Percentiles rank a stretch among this genome's conserved stretches.
phyloP scores from a whole-genome alignment of 30 jellyfish, hydroid and myxozoan species.

The Cassiopea xamachana region DNA sequence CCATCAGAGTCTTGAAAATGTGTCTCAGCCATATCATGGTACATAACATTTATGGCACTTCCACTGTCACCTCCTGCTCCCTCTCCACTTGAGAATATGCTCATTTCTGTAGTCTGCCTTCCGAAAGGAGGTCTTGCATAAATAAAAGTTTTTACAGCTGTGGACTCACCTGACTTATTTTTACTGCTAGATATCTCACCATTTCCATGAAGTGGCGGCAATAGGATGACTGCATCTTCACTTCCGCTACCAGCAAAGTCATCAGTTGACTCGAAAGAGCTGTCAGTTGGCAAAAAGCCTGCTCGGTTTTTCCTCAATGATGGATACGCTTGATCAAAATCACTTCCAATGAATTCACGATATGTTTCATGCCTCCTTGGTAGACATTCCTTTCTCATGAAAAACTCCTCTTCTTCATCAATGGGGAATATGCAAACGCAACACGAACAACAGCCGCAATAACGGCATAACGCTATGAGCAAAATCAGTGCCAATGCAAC shows the following conservation, averaged over 20 bases:
- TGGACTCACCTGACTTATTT: neutral
- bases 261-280: slow-evolving; percentile 60
- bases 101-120: slow-evolving; percentile 52
- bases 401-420: slow-evolving; percentile 59
- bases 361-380: slow-evolving; percentile 35
- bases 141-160: slow-evolving; percentile 46
- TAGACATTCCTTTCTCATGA: slow-evolving; percentile 48
- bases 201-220: slow-evolving; percentile 10
- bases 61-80: neutral
- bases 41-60: slow-evolving; percentile 31
- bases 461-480: slow-evolving; percentile 50
- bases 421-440: slow-evolving; percentile 62
- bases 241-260: slow-evolving; percentile 28
- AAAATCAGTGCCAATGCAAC: slow-evolving; percentile 53
- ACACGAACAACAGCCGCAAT: slow-evolving; percentile 56
- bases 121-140: slow-evolving; percentile 54
- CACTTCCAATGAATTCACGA: slow-evolving; percentile 52
- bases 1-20: slow-evolving; percentile 39
- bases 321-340: slow-evolving; percentile 38
- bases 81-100: slow-evolving; percentile 32
- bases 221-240: slow-evolving; percentile 18
- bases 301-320: slow-evolving; percentile 66
- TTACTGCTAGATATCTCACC: neutral
- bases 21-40: slow-evolving; percentile 58
- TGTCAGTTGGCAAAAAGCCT: slow-evolving; percentile 50